phyloP scores from a whole-genome alignment of 2,113 vertebrate species.

The Perca fluviatilis region DNA sequence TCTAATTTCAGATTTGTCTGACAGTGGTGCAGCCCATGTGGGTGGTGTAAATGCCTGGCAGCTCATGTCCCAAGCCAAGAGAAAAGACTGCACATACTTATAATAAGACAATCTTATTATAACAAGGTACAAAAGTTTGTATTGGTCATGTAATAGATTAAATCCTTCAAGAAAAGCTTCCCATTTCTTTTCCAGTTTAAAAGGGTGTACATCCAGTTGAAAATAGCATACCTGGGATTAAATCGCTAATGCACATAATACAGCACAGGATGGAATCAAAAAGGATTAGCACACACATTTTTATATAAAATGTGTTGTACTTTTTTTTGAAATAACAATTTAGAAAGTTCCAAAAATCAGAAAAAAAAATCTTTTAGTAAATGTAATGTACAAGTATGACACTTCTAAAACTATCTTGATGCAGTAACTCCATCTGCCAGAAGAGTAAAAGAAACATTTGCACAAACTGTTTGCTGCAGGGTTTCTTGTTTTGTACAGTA shows the following conservation, averaged over 20 bases:
- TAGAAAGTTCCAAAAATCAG: background rate
- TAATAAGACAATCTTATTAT: constrained; percentile 32
- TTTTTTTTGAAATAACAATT: background rate
- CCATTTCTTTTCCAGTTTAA: background rate
- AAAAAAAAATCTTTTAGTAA: constrained; percentile 7
- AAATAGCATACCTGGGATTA: background rate
- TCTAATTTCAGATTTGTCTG: constrained; percentile 66
- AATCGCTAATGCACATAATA: background rate
- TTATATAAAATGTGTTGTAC: background rate
- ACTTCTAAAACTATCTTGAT: background rate
- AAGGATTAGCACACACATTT: background rate
- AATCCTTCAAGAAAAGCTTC: background rate
- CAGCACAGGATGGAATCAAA: background rate
- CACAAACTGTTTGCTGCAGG: constrained; percentile 51
- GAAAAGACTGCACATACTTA: constrained; percentile 41
- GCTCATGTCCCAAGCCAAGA: constrained; percentile 34
- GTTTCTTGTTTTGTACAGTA: constrained; percentile 48
- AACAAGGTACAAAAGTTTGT: background rate
- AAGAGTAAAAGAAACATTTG: constrained; percentile 31
- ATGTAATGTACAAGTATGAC: background rate
- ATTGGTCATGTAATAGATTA: background rate
- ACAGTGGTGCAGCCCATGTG: constrained; percentile 60
- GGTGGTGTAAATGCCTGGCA: constrained; percentile 66
- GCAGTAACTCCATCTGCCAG: background rate
- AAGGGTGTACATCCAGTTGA: background rate